Conservation (phyloP, 2,888 invertebrate genomes). For the Diloba caeruleocephala region DNA sequence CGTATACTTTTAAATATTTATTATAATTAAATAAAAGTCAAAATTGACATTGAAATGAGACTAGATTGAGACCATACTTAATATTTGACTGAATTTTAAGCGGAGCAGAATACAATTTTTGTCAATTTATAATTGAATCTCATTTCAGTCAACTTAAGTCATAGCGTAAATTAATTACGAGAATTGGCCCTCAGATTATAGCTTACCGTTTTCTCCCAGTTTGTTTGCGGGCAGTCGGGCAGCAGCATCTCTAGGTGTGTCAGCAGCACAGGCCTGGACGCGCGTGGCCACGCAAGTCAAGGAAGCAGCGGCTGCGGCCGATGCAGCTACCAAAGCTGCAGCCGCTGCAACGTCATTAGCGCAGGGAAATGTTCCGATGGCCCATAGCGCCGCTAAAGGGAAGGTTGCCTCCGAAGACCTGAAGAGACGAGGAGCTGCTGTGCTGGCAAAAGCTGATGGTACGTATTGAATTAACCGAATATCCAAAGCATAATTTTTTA, state of each 20-base stretch:
- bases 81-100: too few relatives aligned
- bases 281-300: conserved; percentile 88
- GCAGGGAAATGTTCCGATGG: conserved; percentile 76
- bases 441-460: conserved; percentile 77
- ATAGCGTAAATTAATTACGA: too few relatives aligned
- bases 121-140: too few relatives aligned
- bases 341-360: conserved; percentile 77
- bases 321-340: conserved; percentile 73
- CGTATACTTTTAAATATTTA: too few relatives aligned
- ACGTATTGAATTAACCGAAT: conserved; percentile 1
- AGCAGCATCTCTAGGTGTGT: conserved; percentile 92
- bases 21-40: too few relatives aligned
- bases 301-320: conserved; percentile 76
- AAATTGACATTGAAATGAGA: too few relatives aligned
- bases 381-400: conserved; percentile 85
- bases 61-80: too few relatives aligned
- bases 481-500: too few relatives aligned
- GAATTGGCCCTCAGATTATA: too few relatives aligned
- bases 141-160: too few relatives aligned
- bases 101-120: too few relatives aligned
- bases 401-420: conserved; percentile 87
- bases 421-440: conserved; percentile 84
- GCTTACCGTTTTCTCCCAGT: conserved; percentile 73
- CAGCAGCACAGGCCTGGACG: conserved; percentile 90
- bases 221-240: conserved; percentile 92